A percentile compares a stretch with the other conserved stretches of the same genome.
These are phyloP conservation scores for Macrophya alboannulata DNA, from an alignment of 2,888 invertebrate genomes.

Conservation along the genomic window DNA sequence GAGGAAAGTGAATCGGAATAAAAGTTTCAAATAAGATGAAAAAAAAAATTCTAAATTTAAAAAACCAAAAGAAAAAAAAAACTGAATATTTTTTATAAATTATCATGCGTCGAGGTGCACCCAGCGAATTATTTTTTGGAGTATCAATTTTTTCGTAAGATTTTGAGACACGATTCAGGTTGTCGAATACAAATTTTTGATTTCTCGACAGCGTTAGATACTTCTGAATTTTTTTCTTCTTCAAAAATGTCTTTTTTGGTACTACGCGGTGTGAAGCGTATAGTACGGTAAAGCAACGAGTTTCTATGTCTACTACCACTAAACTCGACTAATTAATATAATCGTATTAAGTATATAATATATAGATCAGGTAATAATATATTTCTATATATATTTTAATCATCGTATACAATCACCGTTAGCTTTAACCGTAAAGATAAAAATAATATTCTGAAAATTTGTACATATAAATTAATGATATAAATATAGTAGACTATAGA, in stretches of 20 bases:
- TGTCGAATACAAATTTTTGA: not conserved
- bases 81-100: too few species aligned
- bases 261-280: constrained; percentile 14
- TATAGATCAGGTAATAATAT: constrained; percentile 51
- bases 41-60: not conserved
- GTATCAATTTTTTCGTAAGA: not conserved
- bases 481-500: too few species aligned
- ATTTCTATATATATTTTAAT: constrained; percentile 39
- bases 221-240: not conserved
- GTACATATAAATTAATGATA: not conserved
- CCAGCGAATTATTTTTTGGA: not conserved
- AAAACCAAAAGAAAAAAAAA: not conserved
- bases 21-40: not conserved
- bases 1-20: not conserved
- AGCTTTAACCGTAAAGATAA: not conserved
- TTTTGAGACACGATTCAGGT: not conserved
- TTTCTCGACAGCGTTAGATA: constrained; percentile 4
- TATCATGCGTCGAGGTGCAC: not conserved
- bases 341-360: constrained; percentile 24
- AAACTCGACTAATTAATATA: constrained; percentile 34
- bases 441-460: not conserved
- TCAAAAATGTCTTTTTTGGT: not conserved
- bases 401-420: constrained; percentile 55
- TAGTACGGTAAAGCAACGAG: constrained; percentile 14
- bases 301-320: constrained; percentile 40